phyloP scores from a whole-genome alignment of 1,140 invertebrate genomes.

The Frieseomelitta varia region DNA sequence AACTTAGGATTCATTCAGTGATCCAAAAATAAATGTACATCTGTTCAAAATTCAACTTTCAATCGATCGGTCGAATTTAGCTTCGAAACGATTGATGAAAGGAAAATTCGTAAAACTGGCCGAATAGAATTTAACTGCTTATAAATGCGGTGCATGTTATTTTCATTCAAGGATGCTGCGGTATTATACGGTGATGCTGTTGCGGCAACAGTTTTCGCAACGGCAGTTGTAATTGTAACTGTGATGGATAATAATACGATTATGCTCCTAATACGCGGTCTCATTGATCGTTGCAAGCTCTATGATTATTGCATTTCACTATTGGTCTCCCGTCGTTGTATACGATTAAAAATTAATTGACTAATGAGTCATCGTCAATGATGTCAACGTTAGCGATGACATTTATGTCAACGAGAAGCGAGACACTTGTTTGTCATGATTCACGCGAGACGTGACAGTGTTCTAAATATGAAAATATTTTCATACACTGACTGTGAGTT shows the following conservation, averaged over 20 bases:
- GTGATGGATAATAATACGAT: slow-evolving; percentile 25
- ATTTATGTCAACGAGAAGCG: not conserved
- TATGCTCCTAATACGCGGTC: not conserved
- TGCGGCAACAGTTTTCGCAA: slow-evolving; percentile 29
- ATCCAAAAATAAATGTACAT: not conserved
- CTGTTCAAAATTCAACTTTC: not conserved
- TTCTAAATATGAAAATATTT: too few relatives aligned
- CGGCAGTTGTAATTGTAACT: slow-evolving; percentile 1
- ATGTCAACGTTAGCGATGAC: not conserved
- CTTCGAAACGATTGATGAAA: not conserved
- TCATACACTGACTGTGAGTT: too few relatives aligned
- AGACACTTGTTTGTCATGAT: not conserved
- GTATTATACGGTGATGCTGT: slow-evolving; percentile 18
- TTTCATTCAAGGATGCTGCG: slow-evolving; percentile 9
- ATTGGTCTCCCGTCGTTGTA: too few relatives aligned
- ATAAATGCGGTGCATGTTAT: slow-evolving; percentile 5
- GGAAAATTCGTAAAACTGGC: not conserved
- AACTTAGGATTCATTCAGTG: not conserved
- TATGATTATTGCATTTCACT: not conserved
- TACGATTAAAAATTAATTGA: not conserved
- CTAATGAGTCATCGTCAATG: not conserved
- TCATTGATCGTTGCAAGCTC: not conserved
- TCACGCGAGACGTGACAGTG: not conserved
- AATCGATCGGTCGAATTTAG: not conserved
- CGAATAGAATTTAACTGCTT: not conserved